Percentiles rank a stretch among this genome's conserved stretches.
phyloP scores from a whole-genome alignment of 2,888 invertebrate species.

The Clepsis dumicolana region DNA sequence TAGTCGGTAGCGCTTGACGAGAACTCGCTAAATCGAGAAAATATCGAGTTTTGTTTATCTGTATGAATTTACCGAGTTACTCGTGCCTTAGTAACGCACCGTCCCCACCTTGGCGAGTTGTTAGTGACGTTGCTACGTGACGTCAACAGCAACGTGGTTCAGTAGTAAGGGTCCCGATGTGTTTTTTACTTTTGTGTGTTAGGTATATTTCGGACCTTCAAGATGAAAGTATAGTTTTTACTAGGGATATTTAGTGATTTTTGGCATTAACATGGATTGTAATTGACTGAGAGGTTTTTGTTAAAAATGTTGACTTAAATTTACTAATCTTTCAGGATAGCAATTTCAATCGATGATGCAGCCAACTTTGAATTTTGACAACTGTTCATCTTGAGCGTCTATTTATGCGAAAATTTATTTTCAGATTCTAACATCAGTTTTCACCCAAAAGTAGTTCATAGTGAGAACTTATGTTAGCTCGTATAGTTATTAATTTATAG shows the following conservation, averaged over 20 bases:
- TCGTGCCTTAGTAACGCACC: slow-evolving; percentile 33
- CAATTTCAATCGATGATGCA: neutral
- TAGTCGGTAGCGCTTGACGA: slow-evolving; percentile 40
- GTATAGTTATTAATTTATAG: slow-evolving; percentile 27
- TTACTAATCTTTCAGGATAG: neutral
- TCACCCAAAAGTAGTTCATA: slow-evolving; percentile 19
- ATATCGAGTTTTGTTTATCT: neutral
- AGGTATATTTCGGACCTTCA: slow-evolving; percentile 46
- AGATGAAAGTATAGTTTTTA: slow-evolving; percentile 38
- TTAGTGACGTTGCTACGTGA: slow-evolving; percentile 16
- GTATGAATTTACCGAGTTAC: slow-evolving; percentile 35
- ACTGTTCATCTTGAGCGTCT: slow-evolving; percentile 35
- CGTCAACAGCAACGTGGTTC: slow-evolving; percentile 42
- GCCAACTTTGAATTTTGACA: neutral
- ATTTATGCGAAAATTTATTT: slow-evolving; percentile 13
- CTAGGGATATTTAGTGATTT: neutral
- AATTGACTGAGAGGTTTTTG: neutral
- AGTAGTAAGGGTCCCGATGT: slow-evolving; percentile 53
- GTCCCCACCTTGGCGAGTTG: slow-evolving; percentile 19
- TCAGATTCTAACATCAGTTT: slow-evolving; percentile 36
- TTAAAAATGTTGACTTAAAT: neutral
- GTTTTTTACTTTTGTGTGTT: slow-evolving; percentile 48
- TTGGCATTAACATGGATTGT: neutral
- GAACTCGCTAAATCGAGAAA: slow-evolving; percentile 34
- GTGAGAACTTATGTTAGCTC: slow-evolving; percentile 37